Evolutionary conservation across 1,140 invertebrate species (phyloP).

Genomic region (Trichonephila clavata): DNA sequence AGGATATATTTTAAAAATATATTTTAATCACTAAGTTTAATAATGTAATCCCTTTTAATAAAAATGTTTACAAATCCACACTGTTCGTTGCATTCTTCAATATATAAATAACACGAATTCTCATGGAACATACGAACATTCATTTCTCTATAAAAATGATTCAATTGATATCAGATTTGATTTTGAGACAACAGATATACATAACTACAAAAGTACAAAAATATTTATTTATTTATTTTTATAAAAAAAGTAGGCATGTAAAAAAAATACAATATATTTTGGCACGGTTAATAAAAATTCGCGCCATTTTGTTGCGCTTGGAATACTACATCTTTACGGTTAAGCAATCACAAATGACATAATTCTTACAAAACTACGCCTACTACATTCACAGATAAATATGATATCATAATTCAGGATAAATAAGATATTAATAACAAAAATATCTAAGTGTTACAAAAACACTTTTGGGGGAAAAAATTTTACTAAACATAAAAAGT

Average conservation of each 20-base stretch:
- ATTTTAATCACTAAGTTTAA: too few relatives aligned
- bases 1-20: too few relatives aligned
- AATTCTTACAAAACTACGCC: not conserved
- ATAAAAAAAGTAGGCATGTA: not conserved
- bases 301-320: not conserved
- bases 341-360: not conserved
- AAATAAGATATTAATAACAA: not conserved
- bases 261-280: conserved; percentile 18
- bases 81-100: too few relatives aligned
- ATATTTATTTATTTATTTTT: not conserved
- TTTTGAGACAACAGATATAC: not conserved
- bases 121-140: too few relatives aligned
- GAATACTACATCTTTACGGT: not conserved
- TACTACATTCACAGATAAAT: too few relatives aligned
- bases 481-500: not conserved
- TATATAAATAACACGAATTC: too few relatives aligned
- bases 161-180: not conserved
- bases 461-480: not conserved
- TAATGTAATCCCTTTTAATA: too few relatives aligned
- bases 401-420: not conserved
- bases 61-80: too few relatives aligned
- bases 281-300: not conserved
- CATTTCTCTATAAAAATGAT: too few relatives aligned
- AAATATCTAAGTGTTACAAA: not conserved
- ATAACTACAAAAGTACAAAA: not conserved